A percentile compares a stretch with the other conserved stretches of the same genome.
Conservation (phyloP, 2,888 invertebrate species). For the Cinara cedri region DNA sequence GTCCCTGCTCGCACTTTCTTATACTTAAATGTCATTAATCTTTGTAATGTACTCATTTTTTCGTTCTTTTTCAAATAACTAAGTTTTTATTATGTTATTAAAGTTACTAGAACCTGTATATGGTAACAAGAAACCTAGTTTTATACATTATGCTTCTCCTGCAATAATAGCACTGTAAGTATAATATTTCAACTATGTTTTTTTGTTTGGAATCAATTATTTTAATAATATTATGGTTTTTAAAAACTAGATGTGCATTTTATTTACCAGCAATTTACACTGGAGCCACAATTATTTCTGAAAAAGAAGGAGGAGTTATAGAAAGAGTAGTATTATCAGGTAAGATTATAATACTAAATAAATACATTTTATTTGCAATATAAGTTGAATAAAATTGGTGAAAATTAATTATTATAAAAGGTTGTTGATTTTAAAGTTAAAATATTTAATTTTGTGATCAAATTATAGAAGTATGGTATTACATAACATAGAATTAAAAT, state of each 20-base stretch:
- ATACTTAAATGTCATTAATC: too few species aligned
- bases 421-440: too few species aligned
- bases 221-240: not conserved
- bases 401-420: too few species aligned
- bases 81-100: slow-evolving; percentile 19
- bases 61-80: not conserved
- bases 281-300: slow-evolving; percentile 60
- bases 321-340: slow-evolving; percentile 61
- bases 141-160: slow-evolving; percentile 60
- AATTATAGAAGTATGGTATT: too few species aligned
- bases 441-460: too few species aligned
- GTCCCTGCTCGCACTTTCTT: too few species aligned
- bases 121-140: slow-evolving; percentile 60
- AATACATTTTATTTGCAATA: not conserved
- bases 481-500: too few species aligned
- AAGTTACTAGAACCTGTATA: slow-evolving; percentile 60
- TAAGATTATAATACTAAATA: slow-evolving; percentile 30
- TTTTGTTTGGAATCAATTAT: not conserved
- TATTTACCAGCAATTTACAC: slow-evolving; percentile 61
- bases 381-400: too few species aligned
- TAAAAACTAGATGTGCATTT: slow-evolving; percentile 60
- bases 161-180: slow-evolving; percentile 61
- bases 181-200: not conserved
- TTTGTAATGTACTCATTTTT: too few species aligned
- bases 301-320: slow-evolving; percentile 61